phyloP scores from a whole-genome alignment of 1,140 invertebrate genomes.

The Venustaconcha ellipsiformis region DNA sequence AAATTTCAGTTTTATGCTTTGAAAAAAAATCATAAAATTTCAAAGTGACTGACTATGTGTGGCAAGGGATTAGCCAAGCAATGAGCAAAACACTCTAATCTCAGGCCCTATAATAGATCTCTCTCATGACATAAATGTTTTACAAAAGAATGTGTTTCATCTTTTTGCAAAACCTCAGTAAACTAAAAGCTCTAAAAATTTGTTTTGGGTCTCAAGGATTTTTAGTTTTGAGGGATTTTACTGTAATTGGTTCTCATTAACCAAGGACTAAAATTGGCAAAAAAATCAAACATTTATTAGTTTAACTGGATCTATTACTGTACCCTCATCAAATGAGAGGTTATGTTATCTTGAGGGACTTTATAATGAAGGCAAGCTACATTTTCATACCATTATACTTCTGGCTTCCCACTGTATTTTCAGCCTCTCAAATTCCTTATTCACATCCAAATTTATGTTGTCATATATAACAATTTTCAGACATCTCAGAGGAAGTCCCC shows the following conservation, averaged over 20 bases:
- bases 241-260: constrained; percentile 2
- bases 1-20: no score
- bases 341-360: not conserved
- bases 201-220: constrained; percentile 1
- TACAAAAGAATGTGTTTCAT: no score
- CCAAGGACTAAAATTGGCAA: no score
- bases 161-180: no score
- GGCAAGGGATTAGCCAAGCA: no score
- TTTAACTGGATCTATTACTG: not conserved
- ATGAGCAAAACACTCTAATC: no score
- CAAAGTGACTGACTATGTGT: no score
- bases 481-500: constrained; percentile 55
- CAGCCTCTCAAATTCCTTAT: not conserved
- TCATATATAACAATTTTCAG: constrained; percentile 62
- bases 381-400: not conserved
- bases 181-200: no score
- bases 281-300: constrained; percentile 1
- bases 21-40: no score
- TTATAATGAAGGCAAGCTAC: not conserved
- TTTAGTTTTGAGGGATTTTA: no score
- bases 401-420: not conserved
- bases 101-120: no score
- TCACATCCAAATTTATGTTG: not conserved
- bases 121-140: no score
- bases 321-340: not conserved